Evolutionary conservation across 2,888 invertebrate genomes (phyloP), one percentile per base, ranked within the genome.

Genomic region (Coleophora deauratella): DNA sequence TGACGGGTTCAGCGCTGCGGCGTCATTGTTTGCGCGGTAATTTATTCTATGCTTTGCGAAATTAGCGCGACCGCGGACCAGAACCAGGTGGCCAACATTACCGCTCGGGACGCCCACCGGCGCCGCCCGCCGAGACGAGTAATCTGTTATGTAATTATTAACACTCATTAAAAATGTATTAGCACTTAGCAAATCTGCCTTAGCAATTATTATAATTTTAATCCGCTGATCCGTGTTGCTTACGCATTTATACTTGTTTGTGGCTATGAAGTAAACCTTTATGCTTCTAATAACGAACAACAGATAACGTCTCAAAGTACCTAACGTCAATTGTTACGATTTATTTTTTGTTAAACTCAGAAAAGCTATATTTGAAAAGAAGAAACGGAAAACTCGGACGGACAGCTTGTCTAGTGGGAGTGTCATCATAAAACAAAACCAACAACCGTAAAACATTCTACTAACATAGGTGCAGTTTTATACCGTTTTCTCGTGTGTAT

Each of bases 21-120:
- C 68, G 67, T 74, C 75, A 75, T 79, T 81, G 79, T 80, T 80
- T 78, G 65, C 62, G 52, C 59, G 50, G 58, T 80, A 77, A 79
- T 80, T 79, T 77, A 78, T 78, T 73, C 70, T 68, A 70, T 72
- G 72, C 71, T 78, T 70, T 64, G 66, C 63, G 63, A 75, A 78
- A 81, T 81, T 77, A 80, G 71, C 67, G 63, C 57, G 59, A 52
- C 54, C 57, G 59, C 52, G 59, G 56, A 66, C 60, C 66, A 62
- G 78, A 78, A 78, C 75, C 80, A 74, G 62, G 62, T 65, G 63
- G 66, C 57, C 52, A 61, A 72, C 71, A 74, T 79, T 78, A 75
- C 66, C 64, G 56, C 58, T 59, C 67, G 70, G 74, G 75, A 78
- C 72, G 70, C 67, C 66, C 55, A 51, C 42, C 42, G 48, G 53